Evolutionary conservation across 2,888 invertebrate genomes (phyloP), one percentile per base, ranked within the genome.

Genomic region (Drosophila suboccidentalis): DNA sequence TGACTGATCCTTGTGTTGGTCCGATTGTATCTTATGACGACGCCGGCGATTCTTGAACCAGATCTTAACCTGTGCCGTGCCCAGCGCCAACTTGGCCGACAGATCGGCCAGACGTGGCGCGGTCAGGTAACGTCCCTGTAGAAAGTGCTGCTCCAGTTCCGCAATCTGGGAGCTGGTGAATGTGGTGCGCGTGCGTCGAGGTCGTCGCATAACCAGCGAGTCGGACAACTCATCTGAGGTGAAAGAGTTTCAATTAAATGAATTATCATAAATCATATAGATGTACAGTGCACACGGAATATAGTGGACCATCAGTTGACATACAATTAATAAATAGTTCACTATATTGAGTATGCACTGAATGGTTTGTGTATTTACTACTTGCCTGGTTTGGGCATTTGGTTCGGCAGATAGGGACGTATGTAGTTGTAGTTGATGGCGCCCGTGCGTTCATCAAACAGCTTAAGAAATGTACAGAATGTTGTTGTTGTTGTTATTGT

Each of bases 31-130:
- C 57, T 91, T 91, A 32, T 89, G 81, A 15, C 91, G 90, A 29
- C 91, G 89, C 26, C 91, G 77, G 10, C 90, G 89, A 70, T 91
- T 91, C 65, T 91, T 91, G 47, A 91, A 91, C 91, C 91, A 91
- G 26, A 87, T 89, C 65, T 88, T 91, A 1, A 91, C 90, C 57
- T 90, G 91, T 3, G 85, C 81, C 29, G 84, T 82, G 44, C 86
- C 86, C 67, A 91, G 62, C 1, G 75, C 82, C 17, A 91, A 50
- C 38, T 89, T 90, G 1, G 78, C 81, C 2, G 91, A 89, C 3
- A 91, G 43, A 59, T 91, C 84, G 19, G 83, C 80, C 32, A 91
- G 62, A 11, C 87, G 76, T 0, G 84, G 79, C 0, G 89, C 77
- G 13, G 90, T 90, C 4, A 91, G 71, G 59, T 91, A 91, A 4